phyloP scores from a whole-genome alignment of 1,140 invertebrate genomes.

The Akabosia matsudoensis region DNA sequence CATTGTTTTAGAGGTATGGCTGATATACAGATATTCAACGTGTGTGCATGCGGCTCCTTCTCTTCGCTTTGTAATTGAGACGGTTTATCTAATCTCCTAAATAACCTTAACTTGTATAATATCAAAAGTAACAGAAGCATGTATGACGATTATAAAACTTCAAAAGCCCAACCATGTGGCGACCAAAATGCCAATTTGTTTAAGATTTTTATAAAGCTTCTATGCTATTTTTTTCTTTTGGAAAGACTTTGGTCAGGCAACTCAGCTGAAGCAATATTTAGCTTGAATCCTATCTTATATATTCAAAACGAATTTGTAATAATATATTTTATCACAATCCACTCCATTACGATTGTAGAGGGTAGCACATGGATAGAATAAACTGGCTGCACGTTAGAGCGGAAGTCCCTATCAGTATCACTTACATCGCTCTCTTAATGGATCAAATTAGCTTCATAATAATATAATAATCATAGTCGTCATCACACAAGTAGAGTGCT shows the following conservation, averaged over 20 bases:
- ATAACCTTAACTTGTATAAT: constrained; percentile 4
- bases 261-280: too few relatives aligned
- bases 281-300: too few relatives aligned
- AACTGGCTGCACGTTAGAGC: constrained; percentile 29
- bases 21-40: too few relatives aligned
- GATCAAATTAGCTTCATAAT: constrained; percentile 31
- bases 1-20: too few relatives aligned
- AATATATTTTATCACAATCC: too few relatives aligned
- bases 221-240: too few relatives aligned
- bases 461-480: not conserved
- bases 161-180: not conserved
- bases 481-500: not conserved
- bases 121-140: not conserved
- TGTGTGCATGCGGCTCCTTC: not conserved
- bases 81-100: constrained; percentile 15
- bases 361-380: too few relatives aligned
- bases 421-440: constrained; percentile 31
- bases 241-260: too few relatives aligned
- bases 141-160: constrained; percentile 1
- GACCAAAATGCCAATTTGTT: not conserved
- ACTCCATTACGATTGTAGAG: too few relatives aligned
- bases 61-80: not conserved
- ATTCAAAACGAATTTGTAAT: too few relatives aligned
- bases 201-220: constrained; percentile 3
- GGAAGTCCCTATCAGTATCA: constrained; percentile 38